A percentile compares a stretch with the other conserved stretches of the same genome.
phyloP scores from a whole-genome alignment of 1,140 invertebrate species.

The Nixonia krombeini region DNA sequence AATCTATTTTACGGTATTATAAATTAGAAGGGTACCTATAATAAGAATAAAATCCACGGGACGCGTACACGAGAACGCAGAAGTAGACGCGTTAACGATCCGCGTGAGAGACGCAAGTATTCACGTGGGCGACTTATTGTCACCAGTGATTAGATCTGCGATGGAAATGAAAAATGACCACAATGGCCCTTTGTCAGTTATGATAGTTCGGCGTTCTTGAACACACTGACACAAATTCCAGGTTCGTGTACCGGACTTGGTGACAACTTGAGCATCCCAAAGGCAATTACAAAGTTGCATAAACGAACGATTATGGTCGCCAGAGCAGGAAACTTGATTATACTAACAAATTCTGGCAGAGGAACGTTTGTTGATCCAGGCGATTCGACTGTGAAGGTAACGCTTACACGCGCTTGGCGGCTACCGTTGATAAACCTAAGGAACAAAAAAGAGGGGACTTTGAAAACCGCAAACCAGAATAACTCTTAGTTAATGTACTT shows the following conservation, averaged over 20 bases:
- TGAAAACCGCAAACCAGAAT: no score
- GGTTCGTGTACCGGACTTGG: constrained; percentile 8
- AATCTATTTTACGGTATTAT: background rate
- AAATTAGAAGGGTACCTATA: constrained; percentile 6
- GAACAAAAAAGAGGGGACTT: no score
- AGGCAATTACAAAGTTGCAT: no score
- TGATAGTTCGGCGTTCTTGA: constrained; percentile 31
- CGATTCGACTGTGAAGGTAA: no score
- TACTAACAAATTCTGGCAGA: background rate
- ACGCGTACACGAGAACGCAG: constrained; percentile 2
- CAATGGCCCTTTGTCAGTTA: constrained; percentile 65
- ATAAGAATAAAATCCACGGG: background rate
- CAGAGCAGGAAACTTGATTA: no score
- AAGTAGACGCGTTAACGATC: constrained; percentile 34
- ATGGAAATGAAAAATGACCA: constrained; percentile 54
- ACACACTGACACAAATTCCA: constrained; percentile 25
- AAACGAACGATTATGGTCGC: no score
- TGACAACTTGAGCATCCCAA: no score
- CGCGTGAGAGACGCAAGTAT: constrained; percentile 49
- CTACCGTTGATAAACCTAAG: no score
- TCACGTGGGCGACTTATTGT: constrained; percentile 57
- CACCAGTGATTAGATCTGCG: constrained; percentile 57
- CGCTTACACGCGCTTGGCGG: no score
- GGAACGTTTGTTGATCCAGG: no score
- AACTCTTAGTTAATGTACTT: background rate